Percentiles rank a stretch among this genome's conserved stretches.
Conservation (phyloP, 2,797 vertebrate genomes). For the Hoplostethus mediterraneus region DNA sequence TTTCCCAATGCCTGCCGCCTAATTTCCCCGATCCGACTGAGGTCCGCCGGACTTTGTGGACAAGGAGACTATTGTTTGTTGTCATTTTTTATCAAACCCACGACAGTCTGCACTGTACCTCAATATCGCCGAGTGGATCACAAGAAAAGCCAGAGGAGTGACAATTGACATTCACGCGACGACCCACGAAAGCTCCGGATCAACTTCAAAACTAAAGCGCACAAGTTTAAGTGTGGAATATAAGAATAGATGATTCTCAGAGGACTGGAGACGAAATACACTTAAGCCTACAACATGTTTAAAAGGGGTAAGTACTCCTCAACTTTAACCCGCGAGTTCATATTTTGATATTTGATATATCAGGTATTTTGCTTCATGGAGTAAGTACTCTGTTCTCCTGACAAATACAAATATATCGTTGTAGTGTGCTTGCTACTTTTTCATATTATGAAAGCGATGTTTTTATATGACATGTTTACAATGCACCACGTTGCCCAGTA, state of each 20-base stretch:
- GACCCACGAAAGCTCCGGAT: constrained; percentile 48
- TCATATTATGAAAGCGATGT: constrained; percentile 35
- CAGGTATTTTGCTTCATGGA: not conserved
- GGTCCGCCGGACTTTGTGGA: constrained; percentile 65
- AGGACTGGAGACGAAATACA: constrained; percentile 73
- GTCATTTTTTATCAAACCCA: constrained; percentile 26
- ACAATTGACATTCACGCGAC: constrained; percentile 59
- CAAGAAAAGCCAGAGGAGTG: constrained; percentile 59
- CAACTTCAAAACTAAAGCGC: constrained; percentile 73
- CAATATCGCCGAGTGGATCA: constrained; percentile 37
- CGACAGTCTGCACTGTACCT: constrained; percentile 31
- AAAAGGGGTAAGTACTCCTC: constrained; percentile 82
- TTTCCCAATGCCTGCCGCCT: constrained; percentile 40
- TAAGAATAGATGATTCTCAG: constrained; percentile 82
- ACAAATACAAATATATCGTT: not conserved
- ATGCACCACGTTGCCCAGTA: constrained; percentile 47
- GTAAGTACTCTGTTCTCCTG: not conserved
- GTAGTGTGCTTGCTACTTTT: constrained; percentile 5
- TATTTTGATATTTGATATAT: no score
- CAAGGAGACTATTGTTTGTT: constrained; percentile 44
- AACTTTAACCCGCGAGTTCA: constrained; percentile 39
- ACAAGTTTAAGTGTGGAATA: constrained; percentile 82
- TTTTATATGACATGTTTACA: constrained; percentile 39
- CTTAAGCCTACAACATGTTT: constrained; percentile 84
- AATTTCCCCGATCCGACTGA: constrained; percentile 43